Base-by-base conservation (phyloP, 2,113 vertebrate genomes). In the Tringa solitaria region DNA sequence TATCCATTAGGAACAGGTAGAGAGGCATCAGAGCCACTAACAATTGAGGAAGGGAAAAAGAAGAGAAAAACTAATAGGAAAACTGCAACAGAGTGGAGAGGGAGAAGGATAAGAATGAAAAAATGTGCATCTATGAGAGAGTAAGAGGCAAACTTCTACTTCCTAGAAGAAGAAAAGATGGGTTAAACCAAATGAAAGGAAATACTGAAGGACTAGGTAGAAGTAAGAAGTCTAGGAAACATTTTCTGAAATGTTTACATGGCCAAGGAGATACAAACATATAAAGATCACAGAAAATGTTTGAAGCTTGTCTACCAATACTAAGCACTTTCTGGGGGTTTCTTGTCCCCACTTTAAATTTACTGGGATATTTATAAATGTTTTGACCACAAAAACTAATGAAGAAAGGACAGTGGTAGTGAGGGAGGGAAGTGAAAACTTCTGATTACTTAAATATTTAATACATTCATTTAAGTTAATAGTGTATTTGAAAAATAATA, bases 91-190 rank as follows among this genome's bases (percentile, higher is more conserved):
- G 35, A 37, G 17, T 5, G 14, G 21, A 50, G 15, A 80, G 14
- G 5, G 6, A 56, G 16, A 22, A 82, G 4, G 30, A 61, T 27
- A 65, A 65, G 20, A 16, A 54, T 33, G 24, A 65, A 35, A 26
- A 89, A 79, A 72, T 41, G 10, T 5, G 0, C 7, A 9, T 2
- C 1, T 43, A 2, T 37, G 32, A 54, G 8, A 54, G 0, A 60
- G 4, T 13, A 10, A 57, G 21, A 84, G 22, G 63, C 16, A 33
- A 79, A 10, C 4, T 77, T 54, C 20, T 69, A 2, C 18, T 33
- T 81, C 4, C 14, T 50, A 50, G 9, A 82, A 37, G 11, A 8
- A 60, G 28, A 63, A 78, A 77, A 48, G 12, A 37, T 19, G 4
- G 4, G 4, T 37, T 73, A 68, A 81, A 59, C 10, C 3, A 64